Base-by-base conservation (phyloP, 2,888 invertebrate genomes). In the Acronicta psi region DNA sequence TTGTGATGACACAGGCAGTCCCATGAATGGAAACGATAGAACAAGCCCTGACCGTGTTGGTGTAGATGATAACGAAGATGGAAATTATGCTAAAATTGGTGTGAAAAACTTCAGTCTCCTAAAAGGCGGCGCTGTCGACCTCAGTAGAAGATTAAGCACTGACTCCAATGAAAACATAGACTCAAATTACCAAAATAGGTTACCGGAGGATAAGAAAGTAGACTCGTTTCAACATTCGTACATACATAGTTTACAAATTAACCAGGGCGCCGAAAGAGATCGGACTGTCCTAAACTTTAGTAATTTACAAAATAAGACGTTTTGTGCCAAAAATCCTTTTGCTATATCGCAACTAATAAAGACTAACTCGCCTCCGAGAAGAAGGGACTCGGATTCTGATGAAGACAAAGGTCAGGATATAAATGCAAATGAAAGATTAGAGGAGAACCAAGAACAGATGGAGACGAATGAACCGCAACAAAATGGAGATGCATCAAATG, bases 271-370 rank as follows among this genome's bases (percentile, higher is more conserved):
- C 41, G 90, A 90, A 16, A 88, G 88, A 71, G 91, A 91, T 69
- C 84, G 90, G 68, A 94, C 92, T 47, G 89, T 93, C 52, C 81
- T 94, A 68, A 93, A 92, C 70, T 93, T 93, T 89, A 92, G 85
- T 86, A 92, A 84, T 89, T 88, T 93, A 90, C 92, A 92, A 84
- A 93, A 90, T 79, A 94, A 94, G 85, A 90, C 90, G 57, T 94
- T 94, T 79, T 94, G 94, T 92, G 94, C 94, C 90, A 94, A 94
- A 91, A 94, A 94, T 82, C 94, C 94, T 74, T 94, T 94, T 80
- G 94, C 94, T 82, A 94, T 94, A 86, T 94, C 94, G 47, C 94
- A 94, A 81, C 84, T 94, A 84, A 94, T 94, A 69, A 94, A 94
- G 74, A 94, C 94, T 47, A 94, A 94, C 70, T 94, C 94, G 1